These are phyloP conservation scores for Amblyjoppa fuscipennis DNA, from an alignment of 2,888 invertebrate genomes.

Conservation along the genomic window DNA sequence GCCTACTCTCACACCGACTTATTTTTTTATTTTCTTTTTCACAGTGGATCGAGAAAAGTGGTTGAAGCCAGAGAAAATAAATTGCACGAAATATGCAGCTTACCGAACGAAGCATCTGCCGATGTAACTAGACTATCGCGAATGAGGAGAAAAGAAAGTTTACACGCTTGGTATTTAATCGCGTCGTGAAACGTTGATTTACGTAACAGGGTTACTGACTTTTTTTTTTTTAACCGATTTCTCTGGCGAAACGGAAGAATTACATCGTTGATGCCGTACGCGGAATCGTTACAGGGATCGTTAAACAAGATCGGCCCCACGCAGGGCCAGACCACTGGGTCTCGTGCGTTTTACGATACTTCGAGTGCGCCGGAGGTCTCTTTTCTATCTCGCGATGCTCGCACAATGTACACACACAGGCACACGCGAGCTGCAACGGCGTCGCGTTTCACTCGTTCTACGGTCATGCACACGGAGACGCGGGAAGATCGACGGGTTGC, in stretches of 20 bases:
- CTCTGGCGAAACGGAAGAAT: constrained; percentile 54
- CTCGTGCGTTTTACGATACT: constrained; percentile 65
- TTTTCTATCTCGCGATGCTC: constrained; percentile 42
- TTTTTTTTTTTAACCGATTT: constrained; percentile 35
- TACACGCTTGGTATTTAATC: constrained; percentile 19
- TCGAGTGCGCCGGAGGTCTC: constrained; percentile 57
- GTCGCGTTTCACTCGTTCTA: constrained; percentile 36
- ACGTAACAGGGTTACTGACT: constrained; percentile 42
- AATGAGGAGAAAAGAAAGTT: constrained; percentile 20
- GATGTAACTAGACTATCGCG: not conserved
- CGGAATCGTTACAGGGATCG: constrained; percentile 67
- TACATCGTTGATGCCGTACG: constrained; percentile 66
- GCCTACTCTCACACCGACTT: not conserved
- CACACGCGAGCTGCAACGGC: constrained; percentile 2
- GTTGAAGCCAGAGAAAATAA: not conserved
- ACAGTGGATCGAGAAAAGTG: constrained; percentile 15
- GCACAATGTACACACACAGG: constrained; percentile 28
- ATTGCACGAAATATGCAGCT: constrained; percentile 7
- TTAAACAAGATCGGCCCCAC: constrained; percentile 53
- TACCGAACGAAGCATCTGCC: not conserved
- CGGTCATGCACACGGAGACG: not conserved
- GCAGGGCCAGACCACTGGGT: constrained; percentile 26
- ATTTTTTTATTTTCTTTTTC: not conserved
- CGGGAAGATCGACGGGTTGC: constrained; percentile 52
- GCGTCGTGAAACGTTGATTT: constrained; percentile 52